A percentile compares a stretch with the other conserved stretches of the same genome.
phyloP scores from a whole-genome alignment of 2,797 vertebrate species.

The Limnodromus scolopaceus region DNA sequence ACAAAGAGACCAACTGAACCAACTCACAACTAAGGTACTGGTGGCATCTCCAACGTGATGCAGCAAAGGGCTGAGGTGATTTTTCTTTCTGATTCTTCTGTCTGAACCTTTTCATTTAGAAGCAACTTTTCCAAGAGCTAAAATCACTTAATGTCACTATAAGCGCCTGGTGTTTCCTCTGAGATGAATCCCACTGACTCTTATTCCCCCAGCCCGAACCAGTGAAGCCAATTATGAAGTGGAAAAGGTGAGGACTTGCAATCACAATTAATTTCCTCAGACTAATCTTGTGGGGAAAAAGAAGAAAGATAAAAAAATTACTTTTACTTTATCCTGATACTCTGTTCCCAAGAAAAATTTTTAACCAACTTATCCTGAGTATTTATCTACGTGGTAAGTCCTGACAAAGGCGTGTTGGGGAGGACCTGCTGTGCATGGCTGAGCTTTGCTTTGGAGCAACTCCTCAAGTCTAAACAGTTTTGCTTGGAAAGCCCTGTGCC shows the following conservation, averaged over 20 bases:
- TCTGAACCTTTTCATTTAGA: background rate
- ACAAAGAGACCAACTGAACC: background rate
- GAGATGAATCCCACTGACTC: background rate
- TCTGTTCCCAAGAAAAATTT: background rate
- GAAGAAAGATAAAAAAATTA: background rate
- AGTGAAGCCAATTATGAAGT: background rate
- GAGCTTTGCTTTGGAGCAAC: background rate
- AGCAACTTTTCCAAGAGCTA: background rate
- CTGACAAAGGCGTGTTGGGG: background rate
- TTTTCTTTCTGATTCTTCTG: background rate
- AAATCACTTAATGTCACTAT: background rate
- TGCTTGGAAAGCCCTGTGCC: background rate
- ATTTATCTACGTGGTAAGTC: background rate
- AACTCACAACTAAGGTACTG: background rate
- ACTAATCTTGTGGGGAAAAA: background rate
- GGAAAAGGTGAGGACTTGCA: background rate
- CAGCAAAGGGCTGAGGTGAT: background rate
- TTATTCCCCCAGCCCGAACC: background rate
- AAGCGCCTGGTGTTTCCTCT: background rate
- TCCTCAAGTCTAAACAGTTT: background rate
- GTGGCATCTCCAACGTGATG: background rate
- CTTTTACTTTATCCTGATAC: background rate
- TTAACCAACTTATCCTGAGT: background rate
- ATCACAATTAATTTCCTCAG: background rate
- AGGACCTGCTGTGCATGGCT: background rate